phyloP scores from a whole-genome alignment of 2,797 vertebrate genomes.

The Enteromius thamalakanensis region DNA sequence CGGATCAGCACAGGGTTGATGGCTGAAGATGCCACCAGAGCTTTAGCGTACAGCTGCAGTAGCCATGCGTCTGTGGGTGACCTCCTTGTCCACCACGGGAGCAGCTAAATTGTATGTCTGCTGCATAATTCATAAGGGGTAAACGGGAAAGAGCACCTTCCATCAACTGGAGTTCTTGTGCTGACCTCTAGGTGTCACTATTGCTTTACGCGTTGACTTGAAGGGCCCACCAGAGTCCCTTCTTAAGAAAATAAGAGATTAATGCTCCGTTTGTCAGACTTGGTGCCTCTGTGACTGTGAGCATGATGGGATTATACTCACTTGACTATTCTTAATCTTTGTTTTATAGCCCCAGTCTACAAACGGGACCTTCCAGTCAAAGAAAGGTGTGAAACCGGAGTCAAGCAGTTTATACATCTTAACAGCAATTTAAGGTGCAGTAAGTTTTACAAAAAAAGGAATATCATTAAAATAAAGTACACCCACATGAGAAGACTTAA shows the following conservation, averaged over 20 bases:
- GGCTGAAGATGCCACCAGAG: slow-evolving; percentile 39
- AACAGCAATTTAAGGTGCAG: slow-evolving; percentile 39
- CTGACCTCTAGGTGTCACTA: slow-evolving; percentile 60
- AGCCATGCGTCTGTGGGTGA: slow-evolving; percentile 42
- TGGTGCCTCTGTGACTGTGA: slow-evolving; percentile 80
- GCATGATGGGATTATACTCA: slow-evolving; percentile 74
- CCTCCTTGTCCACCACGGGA: slow-evolving; percentile 51
- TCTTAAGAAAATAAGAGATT: slow-evolving; percentile 73
- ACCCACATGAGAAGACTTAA: background rate
- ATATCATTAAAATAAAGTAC: background rate
- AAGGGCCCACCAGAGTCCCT: slow-evolving; percentile 25
- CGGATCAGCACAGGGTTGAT: slow-evolving; percentile 13
- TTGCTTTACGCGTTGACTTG: slow-evolving; percentile 53
- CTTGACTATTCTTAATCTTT: slow-evolving; percentile 79
- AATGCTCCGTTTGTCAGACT: slow-evolving; percentile 76
- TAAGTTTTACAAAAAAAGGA: slow-evolving; percentile 3
- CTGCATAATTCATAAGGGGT: slow-evolving; percentile 60
- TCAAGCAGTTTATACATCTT: slow-evolving; percentile 30
- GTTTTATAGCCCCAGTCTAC: slow-evolving; percentile 72
- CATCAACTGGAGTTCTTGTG: slow-evolving; percentile 5
- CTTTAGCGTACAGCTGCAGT: slow-evolving; percentile 28
- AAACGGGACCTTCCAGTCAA: slow-evolving; percentile 57
- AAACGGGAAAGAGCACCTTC: slow-evolving; percentile 47
- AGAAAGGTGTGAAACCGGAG: slow-evolving; percentile 27
- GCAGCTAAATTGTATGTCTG: slow-evolving; percentile 56